phyloP scores from a whole-genome alignment of 1,140 invertebrate genomes.

The Plutomurus gul region DNA sequence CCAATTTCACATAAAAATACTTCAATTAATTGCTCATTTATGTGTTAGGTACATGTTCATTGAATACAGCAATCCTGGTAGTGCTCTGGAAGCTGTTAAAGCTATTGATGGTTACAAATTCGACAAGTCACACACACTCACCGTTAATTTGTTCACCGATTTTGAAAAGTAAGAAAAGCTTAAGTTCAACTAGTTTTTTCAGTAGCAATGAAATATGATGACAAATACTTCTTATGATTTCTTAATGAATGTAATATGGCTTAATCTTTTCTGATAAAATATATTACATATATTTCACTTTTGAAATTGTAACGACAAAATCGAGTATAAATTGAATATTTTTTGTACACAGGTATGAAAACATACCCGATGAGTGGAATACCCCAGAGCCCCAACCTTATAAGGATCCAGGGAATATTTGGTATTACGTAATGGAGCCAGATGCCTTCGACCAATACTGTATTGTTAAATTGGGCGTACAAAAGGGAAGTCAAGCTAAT shows the following conservation, averaged over 20 bases:
- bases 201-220: constrained; percentile 36
- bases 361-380: constrained; percentile 91
- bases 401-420: constrained; percentile 84
- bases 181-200: background rate
- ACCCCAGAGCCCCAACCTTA: constrained; percentile 85
- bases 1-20: background rate
- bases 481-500: constrained; percentile 59
- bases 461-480: constrained; percentile 71
- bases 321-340: background rate
- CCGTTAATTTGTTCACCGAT: constrained; percentile 94
- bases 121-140: constrained; percentile 94
- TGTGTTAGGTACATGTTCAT: constrained; percentile 81
- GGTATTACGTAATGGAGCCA: constrained; percentile 87
- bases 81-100: constrained; percentile 85
- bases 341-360: constrained; percentile 71
- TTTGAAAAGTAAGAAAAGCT: constrained; percentile 77
- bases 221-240: constrained; percentile 10
- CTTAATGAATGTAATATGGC: constrained; percentile 38
- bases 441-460: constrained; percentile 95
- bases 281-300: background rate
- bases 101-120: constrained; percentile 90
- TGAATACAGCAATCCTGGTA: constrained; percentile 80
- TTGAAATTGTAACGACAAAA: background rate
- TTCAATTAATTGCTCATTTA: constrained; percentile 41
- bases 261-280: constrained; percentile 50